phyloP scores from a whole-genome alignment of 2,888 invertebrate genomes.

The Heliconius ismenius region DNA sequence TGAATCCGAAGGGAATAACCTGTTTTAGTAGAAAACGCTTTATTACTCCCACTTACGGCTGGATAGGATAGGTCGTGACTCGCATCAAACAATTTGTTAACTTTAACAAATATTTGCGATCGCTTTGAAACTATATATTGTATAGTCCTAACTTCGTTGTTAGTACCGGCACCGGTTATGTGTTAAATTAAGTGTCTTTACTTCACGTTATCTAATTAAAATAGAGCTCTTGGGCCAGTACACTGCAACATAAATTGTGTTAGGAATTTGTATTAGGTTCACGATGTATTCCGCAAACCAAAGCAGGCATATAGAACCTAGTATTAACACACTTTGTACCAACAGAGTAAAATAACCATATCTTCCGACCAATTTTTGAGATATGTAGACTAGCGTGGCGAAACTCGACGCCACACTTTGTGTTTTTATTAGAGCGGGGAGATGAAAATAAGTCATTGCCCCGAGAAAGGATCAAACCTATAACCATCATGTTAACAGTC shows the following conservation, averaged over 20 bases:
- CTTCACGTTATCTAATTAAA: neutral
- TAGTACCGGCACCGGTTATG: neutral
- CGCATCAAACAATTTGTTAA: slow-evolving; percentile 39
- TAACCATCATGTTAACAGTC: neutral
- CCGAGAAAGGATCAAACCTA: neutral
- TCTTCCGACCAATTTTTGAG: neutral
- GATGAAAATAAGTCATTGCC: neutral
- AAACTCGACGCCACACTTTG: neutral
- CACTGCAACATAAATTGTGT: neutral
- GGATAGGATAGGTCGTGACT: slow-evolving; percentile 44
- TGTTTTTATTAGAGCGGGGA: neutral
- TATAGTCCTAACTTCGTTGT: slow-evolving; percentile 1
- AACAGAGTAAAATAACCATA: no score
- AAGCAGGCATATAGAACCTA: no score
- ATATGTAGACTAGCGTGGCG: neutral
- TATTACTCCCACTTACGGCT: slow-evolving; percentile 33
- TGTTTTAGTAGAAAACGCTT: slow-evolving; percentile 39
- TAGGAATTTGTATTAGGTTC: no score
- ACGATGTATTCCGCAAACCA: no score
- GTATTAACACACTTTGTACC: no score
- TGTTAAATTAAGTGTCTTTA: slow-evolving; percentile 11
- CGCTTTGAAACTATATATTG: slow-evolving; percentile 21
- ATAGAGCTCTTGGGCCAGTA: neutral
- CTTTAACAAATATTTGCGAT: slow-evolving; percentile 37
- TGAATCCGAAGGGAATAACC: slow-evolving; percentile 33